Percentiles rank a stretch among this genome's conserved stretches.
These are phyloP conservation scores for Drosophila engyochracea DNA, from an alignment of 2,888 invertebrate species.

Conservation along the genomic window DNA sequence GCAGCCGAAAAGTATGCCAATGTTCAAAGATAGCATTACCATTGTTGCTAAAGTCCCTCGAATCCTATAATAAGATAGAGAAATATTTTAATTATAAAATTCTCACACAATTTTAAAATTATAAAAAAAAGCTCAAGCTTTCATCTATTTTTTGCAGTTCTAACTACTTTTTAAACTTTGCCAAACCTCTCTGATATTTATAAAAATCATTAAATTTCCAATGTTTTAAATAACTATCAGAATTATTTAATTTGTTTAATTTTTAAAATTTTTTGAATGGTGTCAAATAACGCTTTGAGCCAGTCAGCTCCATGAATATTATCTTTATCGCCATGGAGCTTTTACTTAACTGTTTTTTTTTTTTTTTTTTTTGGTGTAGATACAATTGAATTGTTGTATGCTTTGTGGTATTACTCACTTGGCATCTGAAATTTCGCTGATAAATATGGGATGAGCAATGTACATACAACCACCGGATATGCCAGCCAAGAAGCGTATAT, in stretches of 20 bases:
- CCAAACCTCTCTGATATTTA: not conserved
- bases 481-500: conserved; percentile 71
- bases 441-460: conserved; percentile 74
- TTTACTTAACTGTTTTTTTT: not conserved
- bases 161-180: not conserved
- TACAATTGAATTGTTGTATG: not conserved
- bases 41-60: conserved; percentile 82
- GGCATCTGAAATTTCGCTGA: conserved; percentile 75
- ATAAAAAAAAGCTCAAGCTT: too few species aligned
- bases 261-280: too few species aligned
- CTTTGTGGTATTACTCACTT: conserved; percentile 53
- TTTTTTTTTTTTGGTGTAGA: too few species aligned
- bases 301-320: conserved; percentile 13
- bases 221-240: not conserved
- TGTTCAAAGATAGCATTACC: conserved; percentile 78
- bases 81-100: not conserved
- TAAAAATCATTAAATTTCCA: not conserved
- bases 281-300: too few species aligned
- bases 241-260: not conserved
- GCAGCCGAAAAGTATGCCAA: conserved; percentile 80
- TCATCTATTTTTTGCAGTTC: too few species aligned
- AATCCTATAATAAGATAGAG: conserved; percentile 59
- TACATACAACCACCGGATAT: conserved; percentile 75
- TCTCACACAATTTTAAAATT: too few species aligned
- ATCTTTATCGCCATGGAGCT: conserved; percentile 3